These are phyloP conservation scores for Sebastes hubbsi DNA, from an alignment of 2,797 vertebrate genomes.

Conservation along the genomic window DNA sequence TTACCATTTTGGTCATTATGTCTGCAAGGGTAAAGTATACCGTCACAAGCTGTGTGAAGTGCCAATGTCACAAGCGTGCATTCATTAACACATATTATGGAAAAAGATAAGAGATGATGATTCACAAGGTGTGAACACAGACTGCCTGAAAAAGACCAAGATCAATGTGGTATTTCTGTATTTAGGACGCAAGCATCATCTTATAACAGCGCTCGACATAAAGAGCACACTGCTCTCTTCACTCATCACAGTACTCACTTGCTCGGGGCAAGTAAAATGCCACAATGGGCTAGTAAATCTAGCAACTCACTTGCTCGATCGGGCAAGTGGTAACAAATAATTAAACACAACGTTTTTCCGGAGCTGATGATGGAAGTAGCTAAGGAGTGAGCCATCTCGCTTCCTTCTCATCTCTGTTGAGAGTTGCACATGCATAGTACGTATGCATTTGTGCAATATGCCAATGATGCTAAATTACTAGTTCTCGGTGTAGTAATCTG, in stretches of 20 bases:
- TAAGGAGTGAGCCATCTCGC: no score
- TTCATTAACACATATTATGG: constrained; percentile 17
- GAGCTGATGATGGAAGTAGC: no score
- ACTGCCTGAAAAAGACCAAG: not conserved
- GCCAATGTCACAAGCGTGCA: not conserved
- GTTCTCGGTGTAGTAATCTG: not conserved
- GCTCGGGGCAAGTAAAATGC: not conserved
- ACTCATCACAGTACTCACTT: not conserved
- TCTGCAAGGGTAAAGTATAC: not conserved
- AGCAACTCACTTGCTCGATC: no score
- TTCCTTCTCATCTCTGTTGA: no score
- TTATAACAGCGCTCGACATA: not conserved
- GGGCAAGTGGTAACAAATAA: no score
- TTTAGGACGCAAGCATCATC: not conserved
- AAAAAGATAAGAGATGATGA: not conserved
- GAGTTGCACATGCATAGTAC: no score
- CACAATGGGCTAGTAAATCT: no score
- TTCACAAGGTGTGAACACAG: constrained; percentile 1
- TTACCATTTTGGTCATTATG: not conserved
- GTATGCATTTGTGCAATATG: not conserved
- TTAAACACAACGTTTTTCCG: no score
- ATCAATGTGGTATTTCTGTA: not conserved
- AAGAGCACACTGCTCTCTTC: not conserved
- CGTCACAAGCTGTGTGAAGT: not conserved
- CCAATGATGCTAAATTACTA: not conserved